phyloP scores from a whole-genome alignment of 2,888 invertebrate genomes.

The Pyrgus malvae region DNA sequence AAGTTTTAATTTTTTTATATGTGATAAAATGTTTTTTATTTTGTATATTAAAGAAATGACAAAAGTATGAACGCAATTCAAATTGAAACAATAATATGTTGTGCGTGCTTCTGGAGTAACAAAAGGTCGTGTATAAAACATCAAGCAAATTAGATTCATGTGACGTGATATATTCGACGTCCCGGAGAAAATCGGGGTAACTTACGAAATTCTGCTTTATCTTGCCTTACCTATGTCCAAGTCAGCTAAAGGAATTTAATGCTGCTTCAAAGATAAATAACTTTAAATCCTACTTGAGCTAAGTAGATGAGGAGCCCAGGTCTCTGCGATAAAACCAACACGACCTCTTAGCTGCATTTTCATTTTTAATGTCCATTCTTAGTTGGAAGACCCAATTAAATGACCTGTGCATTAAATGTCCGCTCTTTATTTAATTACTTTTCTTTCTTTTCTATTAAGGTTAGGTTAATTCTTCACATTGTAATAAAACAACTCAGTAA shows the following conservation, averaged over 20 bases:
- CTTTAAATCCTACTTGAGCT: too few species aligned
- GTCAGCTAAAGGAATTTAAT: slow-evolving; percentile 1
- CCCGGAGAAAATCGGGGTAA: not conserved
- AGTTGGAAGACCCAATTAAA: too few species aligned
- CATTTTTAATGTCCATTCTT: too few species aligned
- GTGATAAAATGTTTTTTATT: not conserved
- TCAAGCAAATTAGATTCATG: slow-evolving; percentile 14
- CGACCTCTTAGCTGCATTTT: too few species aligned
- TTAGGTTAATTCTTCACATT: too few species aligned
- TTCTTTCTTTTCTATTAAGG: too few species aligned
- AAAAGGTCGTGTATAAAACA: slow-evolving; percentile 15
- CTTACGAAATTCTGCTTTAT: slow-evolving; percentile 7
- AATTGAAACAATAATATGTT: slow-evolving; percentile 9
- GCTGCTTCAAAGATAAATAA: not conserved
- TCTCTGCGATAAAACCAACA: too few species aligned
- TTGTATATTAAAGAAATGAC: not conserved
- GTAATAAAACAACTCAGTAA: too few species aligned
- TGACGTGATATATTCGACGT: not conserved
- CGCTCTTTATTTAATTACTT: too few species aligned
- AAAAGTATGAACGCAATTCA: not conserved
- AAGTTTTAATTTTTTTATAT: not conserved
- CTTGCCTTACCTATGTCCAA: slow-evolving; percentile 2
- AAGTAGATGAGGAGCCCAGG: too few species aligned
- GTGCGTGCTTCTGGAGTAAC: not conserved
- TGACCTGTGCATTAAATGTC: too few species aligned